These are phyloP conservation scores for Coregonus ussuriensis DNA, from an alignment of 2,797 vertebrate genomes.

Conservation along the genomic window DNA sequence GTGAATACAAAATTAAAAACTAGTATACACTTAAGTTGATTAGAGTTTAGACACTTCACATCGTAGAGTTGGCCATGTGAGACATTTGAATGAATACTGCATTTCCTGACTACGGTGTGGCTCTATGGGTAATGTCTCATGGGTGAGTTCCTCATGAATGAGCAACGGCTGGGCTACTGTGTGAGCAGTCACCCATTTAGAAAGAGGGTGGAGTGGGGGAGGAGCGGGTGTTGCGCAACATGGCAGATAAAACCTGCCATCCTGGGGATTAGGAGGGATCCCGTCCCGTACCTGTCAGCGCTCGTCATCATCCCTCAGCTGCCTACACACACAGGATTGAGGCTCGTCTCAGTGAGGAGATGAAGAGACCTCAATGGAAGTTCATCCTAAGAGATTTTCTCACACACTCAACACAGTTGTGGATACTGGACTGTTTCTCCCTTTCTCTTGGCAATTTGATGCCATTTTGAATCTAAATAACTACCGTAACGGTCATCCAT, in stretches of 20 bases:
- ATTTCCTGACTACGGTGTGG: not conserved
- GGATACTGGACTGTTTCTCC: not conserved
- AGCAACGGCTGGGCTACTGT: not conserved
- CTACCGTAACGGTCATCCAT: not conserved
- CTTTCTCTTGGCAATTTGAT: not conserved
- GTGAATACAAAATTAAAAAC: not conserved
- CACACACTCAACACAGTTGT: too few species aligned
- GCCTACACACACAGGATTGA: not conserved
- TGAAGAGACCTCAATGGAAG: too few species aligned
- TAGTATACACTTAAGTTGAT: too few species aligned
- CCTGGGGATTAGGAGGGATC: slow-evolving; percentile 9
- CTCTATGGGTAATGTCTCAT: not conserved
- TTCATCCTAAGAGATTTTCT: too few species aligned
- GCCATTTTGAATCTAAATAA: not conserved
- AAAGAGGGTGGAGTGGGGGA: not conserved
- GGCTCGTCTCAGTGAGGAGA: too few species aligned
- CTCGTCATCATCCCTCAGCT: not conserved
- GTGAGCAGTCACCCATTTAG: not conserved
- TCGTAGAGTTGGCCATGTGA: not conserved
- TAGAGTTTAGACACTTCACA: not conserved
- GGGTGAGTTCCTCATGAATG: not conserved
- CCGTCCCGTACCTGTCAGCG: not conserved
- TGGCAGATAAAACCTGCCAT: not conserved
- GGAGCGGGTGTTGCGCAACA: not conserved
- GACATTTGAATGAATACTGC: not conserved